A percentile compares a stretch with the other conserved stretches of the same genome.
Conservation (phyloP, 2,888 invertebrate species). For the Thalpophila matura region DNA sequence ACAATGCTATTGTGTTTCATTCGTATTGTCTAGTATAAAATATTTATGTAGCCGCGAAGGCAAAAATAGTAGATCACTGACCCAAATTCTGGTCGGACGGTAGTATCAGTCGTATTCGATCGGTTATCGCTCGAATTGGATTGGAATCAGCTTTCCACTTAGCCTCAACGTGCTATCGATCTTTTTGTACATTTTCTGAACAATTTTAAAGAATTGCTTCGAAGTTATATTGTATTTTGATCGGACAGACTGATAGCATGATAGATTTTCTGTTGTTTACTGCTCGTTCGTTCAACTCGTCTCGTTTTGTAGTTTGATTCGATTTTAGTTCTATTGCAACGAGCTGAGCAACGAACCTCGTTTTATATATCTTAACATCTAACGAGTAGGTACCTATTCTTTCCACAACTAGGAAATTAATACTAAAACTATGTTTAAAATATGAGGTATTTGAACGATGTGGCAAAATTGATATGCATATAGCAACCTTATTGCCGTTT, state of each 20-base stretch:
- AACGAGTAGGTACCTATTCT: too few species aligned
- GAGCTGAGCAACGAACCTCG: too few species aligned
- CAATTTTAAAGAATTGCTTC: slow-evolving; percentile 45
- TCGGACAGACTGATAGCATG: slow-evolving; percentile 34
- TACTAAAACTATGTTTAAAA: not conserved
- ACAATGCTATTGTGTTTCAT: slow-evolving; percentile 27
- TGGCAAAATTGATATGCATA: too few species aligned
- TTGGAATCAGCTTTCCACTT: slow-evolving; percentile 55
- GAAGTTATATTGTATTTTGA: slow-evolving; percentile 41
- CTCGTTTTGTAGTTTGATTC: slow-evolving; percentile 5
- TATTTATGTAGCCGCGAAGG: slow-evolving; percentile 44
- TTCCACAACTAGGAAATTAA: not conserved
- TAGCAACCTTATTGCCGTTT: too few species aligned
- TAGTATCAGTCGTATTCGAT: slow-evolving; percentile 42
- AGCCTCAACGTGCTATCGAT: slow-evolving; percentile 41
- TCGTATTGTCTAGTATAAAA: slow-evolving; percentile 39
- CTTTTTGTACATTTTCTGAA: slow-evolving; percentile 36
- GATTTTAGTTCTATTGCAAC: slow-evolving; percentile 12
- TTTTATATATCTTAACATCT: too few species aligned
- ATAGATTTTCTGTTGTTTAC: slow-evolving; percentile 21
- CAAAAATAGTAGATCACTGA: slow-evolving; percentile 60
- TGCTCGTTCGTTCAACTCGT: slow-evolving; percentile 23
- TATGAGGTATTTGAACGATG: too few species aligned
- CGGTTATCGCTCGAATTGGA: slow-evolving; percentile 49
- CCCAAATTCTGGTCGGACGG: slow-evolving; percentile 48